Evolutionary conservation across 2,888 invertebrate genomes (phyloP), one percentile per base, ranked within the genome.

Genomic region (Platynereis dumerilii): DNA sequence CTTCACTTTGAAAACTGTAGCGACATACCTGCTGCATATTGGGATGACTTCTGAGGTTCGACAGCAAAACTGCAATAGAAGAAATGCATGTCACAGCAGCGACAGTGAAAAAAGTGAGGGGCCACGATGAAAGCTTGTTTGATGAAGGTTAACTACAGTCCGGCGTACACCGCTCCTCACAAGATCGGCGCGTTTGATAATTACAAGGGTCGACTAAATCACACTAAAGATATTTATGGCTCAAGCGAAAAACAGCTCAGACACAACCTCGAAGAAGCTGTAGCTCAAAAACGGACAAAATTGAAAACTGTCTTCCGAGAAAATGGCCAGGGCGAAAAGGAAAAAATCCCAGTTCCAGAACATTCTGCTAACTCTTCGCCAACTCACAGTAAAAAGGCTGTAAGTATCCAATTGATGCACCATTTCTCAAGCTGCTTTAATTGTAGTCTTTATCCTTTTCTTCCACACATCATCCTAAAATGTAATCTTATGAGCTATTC

Each of bases 71-170:
- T n/a, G n/a, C n/a, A n/a, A n/a, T n/a, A n/a, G n/a, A n/a, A n/a
- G n/a, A n/a, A 34, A 34, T 34, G 34, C 34, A 34, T 34, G 34
- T 34, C 34, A 34, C 34, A 34, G 5, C 12, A n/a, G n/a, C n/a
- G n/a, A n/a, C n/a, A n/a, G n/a, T 5, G 34, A 34, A 34, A 34
- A 12, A 34, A 34, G 34, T 34, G 20, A 20, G 52, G 34, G 28
- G 52, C 29, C 29, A 65, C 57, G 7, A 69, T 69, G 69, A 69
- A 68, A 56, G 68, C 69, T 22, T 64, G 67, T 54, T 54, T 69
- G 60, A 68, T 69, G 69, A 68, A 62, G 57, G 69, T 69, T 17
- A 69, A 69, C 55, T 69, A 69, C 56, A 64, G 66, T 64, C 69
- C 68, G 22, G 62, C 54, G 29, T 69, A 68, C 54, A 60, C 64